Evolutionary conservation across 2,888 invertebrate genomes (phyloP).

Genomic region (Malacosoma neustria): DNA sequence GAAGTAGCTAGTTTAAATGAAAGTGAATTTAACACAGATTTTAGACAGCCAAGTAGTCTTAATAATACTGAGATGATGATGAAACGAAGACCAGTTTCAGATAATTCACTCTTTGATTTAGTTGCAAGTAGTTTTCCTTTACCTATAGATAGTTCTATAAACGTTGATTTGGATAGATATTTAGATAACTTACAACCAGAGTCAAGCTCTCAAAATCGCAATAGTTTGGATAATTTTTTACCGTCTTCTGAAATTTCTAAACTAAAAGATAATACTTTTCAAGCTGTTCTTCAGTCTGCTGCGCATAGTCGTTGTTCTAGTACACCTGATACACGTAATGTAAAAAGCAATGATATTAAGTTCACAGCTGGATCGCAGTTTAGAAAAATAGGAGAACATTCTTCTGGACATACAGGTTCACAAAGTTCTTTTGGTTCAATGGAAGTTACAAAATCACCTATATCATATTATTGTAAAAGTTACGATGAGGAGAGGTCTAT

Average conservation of each 20-base stretch:
- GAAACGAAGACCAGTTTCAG: slow-evolving; percentile 83
- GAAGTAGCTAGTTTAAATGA: slow-evolving; percentile 57
- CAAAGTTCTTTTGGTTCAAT: slow-evolving; percentile 53
- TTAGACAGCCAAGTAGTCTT: slow-evolving; percentile 55
- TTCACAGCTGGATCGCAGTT: slow-evolving; percentile 25
- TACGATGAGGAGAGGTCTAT: slow-evolving; percentile 46
- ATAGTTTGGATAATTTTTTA: slow-evolving; percentile 18
- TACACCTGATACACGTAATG: slow-evolving; percentile 41
- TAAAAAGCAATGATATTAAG: slow-evolving; percentile 22
- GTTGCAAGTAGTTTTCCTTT: slow-evolving; percentile 75
- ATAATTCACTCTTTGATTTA: slow-evolving; percentile 82
- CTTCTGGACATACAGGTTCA: slow-evolving; percentile 43
- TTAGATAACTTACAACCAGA: slow-evolving; percentile 77
- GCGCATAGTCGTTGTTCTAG: slow-evolving; percentile 48
- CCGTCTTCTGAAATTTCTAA: slow-evolving; percentile 23
- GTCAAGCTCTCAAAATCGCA: slow-evolving; percentile 24
- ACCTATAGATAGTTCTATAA: slow-evolving; percentile 58
- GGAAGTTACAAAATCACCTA: slow-evolving; percentile 47
- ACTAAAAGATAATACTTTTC: slow-evolving; percentile 34
- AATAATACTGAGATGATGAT: slow-evolving; percentile 76
- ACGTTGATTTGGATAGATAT: slow-evolving; percentile 80
- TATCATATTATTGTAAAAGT: slow-evolving; percentile 66
- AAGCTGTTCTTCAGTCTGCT: slow-evolving; percentile 22
- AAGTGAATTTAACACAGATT: slow-evolving; percentile 69
- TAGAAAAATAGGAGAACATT: slow-evolving; percentile 34